A percentile compares a stretch with the other conserved stretches of the same genome.
Conservation (phyloP, 2,113 vertebrate species). For the Xiphias gladius region DNA sequence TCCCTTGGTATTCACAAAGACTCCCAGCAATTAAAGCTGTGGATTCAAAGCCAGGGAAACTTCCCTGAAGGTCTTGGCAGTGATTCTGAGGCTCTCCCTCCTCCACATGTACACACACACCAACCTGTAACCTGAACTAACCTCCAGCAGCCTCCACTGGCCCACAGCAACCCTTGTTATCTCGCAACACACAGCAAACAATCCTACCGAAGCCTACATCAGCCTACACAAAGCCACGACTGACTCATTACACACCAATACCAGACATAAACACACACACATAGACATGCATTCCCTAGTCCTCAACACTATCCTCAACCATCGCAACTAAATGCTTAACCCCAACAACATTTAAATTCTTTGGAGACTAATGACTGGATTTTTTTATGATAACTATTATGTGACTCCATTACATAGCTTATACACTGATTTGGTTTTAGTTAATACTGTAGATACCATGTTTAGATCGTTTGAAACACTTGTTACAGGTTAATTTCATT, state of each 20-base stretch:
- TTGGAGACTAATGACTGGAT: too few relatives aligned
- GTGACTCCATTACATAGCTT: too few relatives aligned
- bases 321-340: too few relatives aligned
- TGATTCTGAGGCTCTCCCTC: conserved; percentile 46
- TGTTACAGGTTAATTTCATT: too few relatives aligned
- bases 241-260: conserved; percentile 49
- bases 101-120: conserved; percentile 28
- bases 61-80: conserved; percentile 72
- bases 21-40: conserved; percentile 65
- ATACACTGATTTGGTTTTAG: too few relatives aligned
- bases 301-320: too few relatives aligned
- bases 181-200: conserved; percentile 18
- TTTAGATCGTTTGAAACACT: too few relatives aligned
- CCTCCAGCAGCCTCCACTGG: conserved; percentile 33
- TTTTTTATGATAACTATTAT: too few relatives aligned
- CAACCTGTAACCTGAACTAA: conserved; percentile 43
- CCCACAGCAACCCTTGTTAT: conserved; percentile 4
- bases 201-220: conserved; percentile 30
- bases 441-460: too few relatives aligned
- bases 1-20: conserved; percentile 63
- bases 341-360: too few relatives aligned
- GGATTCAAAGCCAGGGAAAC: conserved; percentile 56
- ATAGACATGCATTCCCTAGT: neutral
- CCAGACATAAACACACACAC: conserved; percentile 4
- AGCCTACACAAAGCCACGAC: conserved; percentile 47